Evolutionary conservation across 2,888 invertebrate species (phyloP), one percentile per base, ranked within the genome.

Genomic region (Anarsia innoxiella): DNA sequence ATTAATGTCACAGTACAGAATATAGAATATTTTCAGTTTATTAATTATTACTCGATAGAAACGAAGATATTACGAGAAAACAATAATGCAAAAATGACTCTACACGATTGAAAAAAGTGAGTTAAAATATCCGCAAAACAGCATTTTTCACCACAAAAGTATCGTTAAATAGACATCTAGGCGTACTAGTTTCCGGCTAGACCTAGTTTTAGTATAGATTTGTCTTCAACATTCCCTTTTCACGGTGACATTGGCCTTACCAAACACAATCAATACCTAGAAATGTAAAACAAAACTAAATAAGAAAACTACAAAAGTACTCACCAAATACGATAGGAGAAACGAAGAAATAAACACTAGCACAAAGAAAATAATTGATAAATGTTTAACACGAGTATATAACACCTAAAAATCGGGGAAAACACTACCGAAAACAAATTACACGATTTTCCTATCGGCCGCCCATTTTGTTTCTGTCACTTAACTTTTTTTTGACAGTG

Each of bases 201-300:
- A 28, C 28, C 27, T 28, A 28, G 26, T 28, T 35, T 35, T 10
- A n/a, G n/a, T n/a, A n/a, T n/a, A n/a, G n/a, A n/a, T n/a, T n/a
- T n/a, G n/a, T n/a, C n/a, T 28, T 10, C 2, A 35, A 19, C 30
- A 4, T 36, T 30, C 36, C 30, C 30, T 30, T 36, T 30, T 23
- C 27, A 44, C 53, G 57, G 59, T 82, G 80, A 79, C 80, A 82
- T 80, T 80, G 80, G 79, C 80, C 82, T 79, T 75, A 55, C 46
- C 45, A 47, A 53, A 60, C 56, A 68, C 62, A 79, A 82, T 82
- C 80, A 69, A 82, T 82, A 80, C 63, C 59, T 3, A 62, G 50
- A n/a, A n/a, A 50, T 54, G 54, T 49, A 56, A 48, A 51, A 48
- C 2, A 40, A 50, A 39, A 49, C 49, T 46, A 49, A 16, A 37